A percentile compares a stretch with the other conserved stretches of the same genome.
These are phyloP conservation scores for Cichlasoma orientale DNA, from an alignment of 2,797 vertebrate genomes.

Conservation along the genomic window DNA sequence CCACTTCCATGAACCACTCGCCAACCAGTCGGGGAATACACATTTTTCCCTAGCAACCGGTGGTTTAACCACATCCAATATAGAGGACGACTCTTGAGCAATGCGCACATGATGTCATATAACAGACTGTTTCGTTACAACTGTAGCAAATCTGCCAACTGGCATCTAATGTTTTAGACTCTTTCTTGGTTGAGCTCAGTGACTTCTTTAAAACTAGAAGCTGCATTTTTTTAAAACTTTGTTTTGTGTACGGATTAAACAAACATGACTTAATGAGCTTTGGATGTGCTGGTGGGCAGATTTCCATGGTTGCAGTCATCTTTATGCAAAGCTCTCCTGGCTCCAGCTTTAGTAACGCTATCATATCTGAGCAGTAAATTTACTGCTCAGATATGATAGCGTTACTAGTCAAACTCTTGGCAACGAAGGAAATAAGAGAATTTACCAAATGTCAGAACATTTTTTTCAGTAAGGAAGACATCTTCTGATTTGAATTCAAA, in stretches of 20 bases:
- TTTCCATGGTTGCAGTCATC: slow-evolving; percentile 1
- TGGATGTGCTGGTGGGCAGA: not conserved
- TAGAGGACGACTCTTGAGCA: not conserved
- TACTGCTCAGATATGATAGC: slow-evolving; percentile 1
- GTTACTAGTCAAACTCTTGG: slow-evolving; percentile 3
- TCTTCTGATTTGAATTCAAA: not conserved
- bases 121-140: not conserved
- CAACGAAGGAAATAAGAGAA: not conserved
- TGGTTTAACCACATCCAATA: not conserved
- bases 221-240: not conserved
- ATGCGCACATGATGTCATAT: not conserved
- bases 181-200: not conserved
- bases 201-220: not conserved
- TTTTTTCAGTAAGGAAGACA: not conserved
- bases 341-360: slow-evolving; percentile 7
- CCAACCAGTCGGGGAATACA: not conserved
- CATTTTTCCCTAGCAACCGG: not conserved
- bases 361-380: too few relatives aligned
- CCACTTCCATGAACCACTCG: not conserved
- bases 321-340: slow-evolving; percentile 3
- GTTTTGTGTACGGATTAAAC: not conserved
- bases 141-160: not conserved
- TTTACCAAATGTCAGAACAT: not conserved
- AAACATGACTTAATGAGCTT: slow-evolving; percentile 17
- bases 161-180: not conserved